Conservation (phyloP, 2,113 vertebrate species). For the Labrus mixtus region DNA sequence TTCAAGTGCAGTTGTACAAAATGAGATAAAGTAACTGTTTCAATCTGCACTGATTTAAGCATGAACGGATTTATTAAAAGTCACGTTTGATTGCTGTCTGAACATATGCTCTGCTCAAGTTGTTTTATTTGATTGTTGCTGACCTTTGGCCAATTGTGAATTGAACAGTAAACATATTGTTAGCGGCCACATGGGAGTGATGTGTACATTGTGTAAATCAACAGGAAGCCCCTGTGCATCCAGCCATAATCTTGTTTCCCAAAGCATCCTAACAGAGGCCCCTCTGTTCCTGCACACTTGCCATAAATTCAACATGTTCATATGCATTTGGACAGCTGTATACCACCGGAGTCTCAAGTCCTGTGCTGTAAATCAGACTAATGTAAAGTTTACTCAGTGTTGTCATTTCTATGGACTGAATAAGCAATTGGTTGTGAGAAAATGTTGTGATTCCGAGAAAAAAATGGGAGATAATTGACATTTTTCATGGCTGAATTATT, state of each 20-base stretch:
- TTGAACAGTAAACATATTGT: conserved; percentile 30
- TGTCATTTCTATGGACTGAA: conserved; percentile 88
- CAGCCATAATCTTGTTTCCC: conserved; percentile 16
- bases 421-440: conserved; percentile 87
- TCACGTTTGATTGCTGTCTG: conserved; percentile 21
- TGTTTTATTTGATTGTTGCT: conserved; percentile 17
- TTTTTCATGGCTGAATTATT: conserved; percentile 74
- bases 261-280: conserved; percentile 23
- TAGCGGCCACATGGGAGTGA: conserved; percentile 30
- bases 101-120: conserved; percentile 13
- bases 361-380: conserved; percentile 71
- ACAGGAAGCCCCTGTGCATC: conserved; percentile 84
- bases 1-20: not conserved
- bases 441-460: conserved; percentile 56
- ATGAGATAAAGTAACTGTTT: not conserved
- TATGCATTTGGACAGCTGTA: conserved; percentile 78
- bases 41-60: not conserved
- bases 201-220: conserved; percentile 73
- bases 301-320: conserved; percentile 31
- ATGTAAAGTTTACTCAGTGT: conserved; percentile 85
- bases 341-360: conserved; percentile 57
- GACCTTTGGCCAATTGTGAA: conserved; percentile 27
- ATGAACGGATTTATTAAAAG: not conserved
- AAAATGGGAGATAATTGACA: conserved; percentile 58
- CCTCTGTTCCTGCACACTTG: conserved; percentile 24